Base-by-base conservation (phyloP, 2,113 vertebrate genomes). In the Labeo catla region DNA sequence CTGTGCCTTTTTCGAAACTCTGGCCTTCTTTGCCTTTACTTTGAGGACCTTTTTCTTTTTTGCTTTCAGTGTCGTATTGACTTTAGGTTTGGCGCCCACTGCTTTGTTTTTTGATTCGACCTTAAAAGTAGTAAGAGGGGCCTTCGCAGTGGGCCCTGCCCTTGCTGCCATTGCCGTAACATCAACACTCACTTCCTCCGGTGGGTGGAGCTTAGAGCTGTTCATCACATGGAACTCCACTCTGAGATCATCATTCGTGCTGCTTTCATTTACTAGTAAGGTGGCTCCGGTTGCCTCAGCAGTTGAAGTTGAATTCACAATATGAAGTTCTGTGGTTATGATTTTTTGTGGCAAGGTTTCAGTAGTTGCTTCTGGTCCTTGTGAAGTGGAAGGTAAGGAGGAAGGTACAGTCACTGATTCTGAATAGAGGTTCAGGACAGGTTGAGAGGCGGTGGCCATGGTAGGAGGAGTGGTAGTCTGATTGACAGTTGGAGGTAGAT, bases 31-130 rank as follows among this genome's bases (percentile, higher is more conserved):
- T 2, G 54, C 49, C 39, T 86, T 87, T 10, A 0, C 16, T 78
- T 70, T 84, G 15, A 84, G 90, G 84, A 84, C 91, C 65, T 50
- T 80, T 1, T 4, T 74, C 57, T 72, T 76, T 21, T 89, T 88
- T 12, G 54, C 84, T 90, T 89, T 11, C 8, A 73, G 16, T 81
- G 66, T 88, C 28, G 84, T 11, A 0, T 3, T 9, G 74, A 63
- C 76, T 90, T 76, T 88, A 34, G 16, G 39, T 16, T 76, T 81
- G 52, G 47, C 8, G 11, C 57, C 54, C 39, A 16, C 10, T 7
- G 0, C n/a, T 70, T 87, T 84, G 2, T 43, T 70, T n/a, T 73
- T 81, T 39, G 61, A 34, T 63, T 85, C 59, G 63, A 16, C 8
- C 10, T n/a, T 73, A 19, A 57, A 57, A 6, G 11, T 63, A 43